These are phyloP conservation scores for Rallus limicola DNA, from an alignment of 2,113 vertebrate genomes.

Conservation along the genomic window DNA sequence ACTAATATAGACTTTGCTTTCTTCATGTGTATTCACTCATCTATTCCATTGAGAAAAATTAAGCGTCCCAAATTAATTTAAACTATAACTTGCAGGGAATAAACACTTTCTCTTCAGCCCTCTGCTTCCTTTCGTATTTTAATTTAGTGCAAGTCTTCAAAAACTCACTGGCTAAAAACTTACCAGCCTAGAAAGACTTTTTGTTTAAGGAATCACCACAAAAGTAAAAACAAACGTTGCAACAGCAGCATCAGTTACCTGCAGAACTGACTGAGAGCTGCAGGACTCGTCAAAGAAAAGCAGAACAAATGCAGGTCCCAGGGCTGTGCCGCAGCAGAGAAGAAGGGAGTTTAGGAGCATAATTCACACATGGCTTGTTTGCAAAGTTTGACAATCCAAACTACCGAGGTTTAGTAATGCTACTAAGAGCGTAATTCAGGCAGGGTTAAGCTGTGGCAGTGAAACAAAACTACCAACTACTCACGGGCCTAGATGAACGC, in stretches of 20 bases:
- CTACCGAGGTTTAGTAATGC: constrained; percentile 75
- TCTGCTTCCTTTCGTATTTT: constrained; percentile 55
- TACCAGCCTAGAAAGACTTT: not conserved
- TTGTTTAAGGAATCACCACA: not conserved
- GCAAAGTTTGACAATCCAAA: constrained; percentile 57
- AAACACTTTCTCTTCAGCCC: not conserved
- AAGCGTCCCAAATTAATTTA: not conserved
- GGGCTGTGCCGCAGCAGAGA: constrained; percentile 60
- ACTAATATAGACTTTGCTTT: rapidly evolving
- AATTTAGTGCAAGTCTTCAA: constrained; percentile 53
- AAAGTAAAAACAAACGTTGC: not conserved
- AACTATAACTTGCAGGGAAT: not conserved
- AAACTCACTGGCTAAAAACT: constrained; percentile 51
- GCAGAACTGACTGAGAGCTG: constrained; percentile 16
- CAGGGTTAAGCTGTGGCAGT: constrained; percentile 72
- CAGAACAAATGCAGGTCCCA: constrained; percentile 63
- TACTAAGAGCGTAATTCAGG: constrained; percentile 59
- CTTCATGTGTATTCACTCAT: not conserved
- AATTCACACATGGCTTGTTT: constrained; percentile 34
- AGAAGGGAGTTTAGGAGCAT: constrained; percentile 56
- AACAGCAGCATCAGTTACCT: constrained; percentile 45
- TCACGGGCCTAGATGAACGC: constrained; percentile 82
- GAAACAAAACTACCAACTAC: constrained; percentile 74
- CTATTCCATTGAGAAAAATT: not conserved
- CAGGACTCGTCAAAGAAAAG: constrained; percentile 51